A percentile compares a stretch with the other conserved stretches of the same genome.
These are phyloP conservation scores for Limnephilus marmoratus DNA, from an alignment of 2,888 invertebrate species.

Conservation along the genomic window DNA sequence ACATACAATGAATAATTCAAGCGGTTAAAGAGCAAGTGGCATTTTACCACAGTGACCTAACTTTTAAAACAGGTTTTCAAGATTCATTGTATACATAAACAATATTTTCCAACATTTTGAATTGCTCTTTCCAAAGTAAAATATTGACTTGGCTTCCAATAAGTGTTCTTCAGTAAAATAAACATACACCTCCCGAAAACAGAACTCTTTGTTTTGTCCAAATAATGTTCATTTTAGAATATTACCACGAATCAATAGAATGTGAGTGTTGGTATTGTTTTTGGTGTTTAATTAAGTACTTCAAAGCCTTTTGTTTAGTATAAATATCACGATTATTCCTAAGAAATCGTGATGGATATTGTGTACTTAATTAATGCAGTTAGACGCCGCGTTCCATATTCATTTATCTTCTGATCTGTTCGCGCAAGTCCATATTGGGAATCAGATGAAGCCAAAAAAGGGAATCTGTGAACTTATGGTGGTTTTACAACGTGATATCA, in stretches of 20 bases:
- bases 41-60: conserved; percentile 11
- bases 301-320: not conserved
- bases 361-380: not conserved
- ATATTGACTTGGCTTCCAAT: not conserved
- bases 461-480: not conserved
- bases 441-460: not conserved
- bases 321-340: not conserved
- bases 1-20: not conserved
- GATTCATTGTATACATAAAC: not conserved
- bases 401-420: not conserved
- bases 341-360: not conserved
- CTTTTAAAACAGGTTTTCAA: not conserved
- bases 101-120: not conserved
- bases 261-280: not conserved
- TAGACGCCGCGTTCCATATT: not conserved
- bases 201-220: not conserved
- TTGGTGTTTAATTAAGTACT: not conserved
- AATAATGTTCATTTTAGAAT: not conserved
- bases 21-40: not conserved
- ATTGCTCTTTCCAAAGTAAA: not conserved
- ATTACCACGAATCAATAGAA: not conserved
- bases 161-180: not conserved
- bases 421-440: not conserved
- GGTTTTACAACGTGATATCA: not conserved
- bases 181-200: not conserved